Evolutionary conservation across 2,113 vertebrate genomes (phyloP), one percentile per base, ranked within the genome.

Genomic region (Phaethornis superciliosus): DNA sequence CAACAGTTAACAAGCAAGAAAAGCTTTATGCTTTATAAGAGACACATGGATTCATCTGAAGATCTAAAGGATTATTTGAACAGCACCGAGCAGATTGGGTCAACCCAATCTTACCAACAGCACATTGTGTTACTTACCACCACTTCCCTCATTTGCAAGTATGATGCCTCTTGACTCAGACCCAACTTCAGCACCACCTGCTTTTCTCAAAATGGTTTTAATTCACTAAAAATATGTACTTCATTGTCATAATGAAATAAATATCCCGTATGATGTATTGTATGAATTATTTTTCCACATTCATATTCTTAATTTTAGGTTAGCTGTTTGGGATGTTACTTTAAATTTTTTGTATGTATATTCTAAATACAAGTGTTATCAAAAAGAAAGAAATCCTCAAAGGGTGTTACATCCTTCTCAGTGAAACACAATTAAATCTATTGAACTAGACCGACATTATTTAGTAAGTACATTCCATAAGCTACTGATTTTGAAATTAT

Each of bases 401-500:
- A 94, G 71, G 14, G 26, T 62, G 51, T 65, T 72, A 72, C 51
- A 81, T 80, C 37, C 63, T 77, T 72, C 85, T 77, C 59, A 94
- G 67, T 30, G 55, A 85, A 89, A 46, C 19, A 54, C 70, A 89
- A 93, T 89, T 79, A 87, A 87, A 93, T 89, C 49, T 85, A 70
- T 90, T 93, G 81, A 94, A 58, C 62, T 54, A 62, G 58, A 77
- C 35, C 58, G 82, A 76, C 55, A 74, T 67, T 63, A 91, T 77
- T 90, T 74, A 88, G 46, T 59, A 81, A 96, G 85, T 69, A 81
- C 47, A 81, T 90, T 85, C 88, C 79, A 88, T 74, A 90, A 88
- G 59, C 63, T 85, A 90, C 46, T 63, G 64, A 88, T 88, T 94
- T 70, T 80, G 55, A 94, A 95, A 94, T 85, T 88, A 90, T 42